Percentiles rank a stretch among this genome's conserved stretches.
Evolutionary conservation across 2,797 vertebrate genomes (phyloP).

Genomic region (Tiaroga cobitis): DNA sequence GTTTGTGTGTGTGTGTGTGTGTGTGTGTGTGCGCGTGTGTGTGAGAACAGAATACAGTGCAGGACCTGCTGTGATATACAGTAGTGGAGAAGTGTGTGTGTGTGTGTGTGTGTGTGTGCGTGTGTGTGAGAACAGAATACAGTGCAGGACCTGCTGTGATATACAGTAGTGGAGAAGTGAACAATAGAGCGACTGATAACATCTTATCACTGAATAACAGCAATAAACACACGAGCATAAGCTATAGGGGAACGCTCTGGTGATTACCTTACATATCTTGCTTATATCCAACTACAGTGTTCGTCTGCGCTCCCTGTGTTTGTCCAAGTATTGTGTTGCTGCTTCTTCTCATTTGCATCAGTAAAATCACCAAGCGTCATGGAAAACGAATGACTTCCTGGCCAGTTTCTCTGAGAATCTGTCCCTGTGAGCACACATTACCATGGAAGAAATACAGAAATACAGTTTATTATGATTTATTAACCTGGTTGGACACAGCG

Average conservation of each 20-base stretch:
- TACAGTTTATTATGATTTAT: neutral
- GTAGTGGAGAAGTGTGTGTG: too few relatives aligned
- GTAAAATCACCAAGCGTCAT: neutral
- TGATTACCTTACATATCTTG: neutral
- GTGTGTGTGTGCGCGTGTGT: too few relatives aligned
- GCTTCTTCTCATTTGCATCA: neutral
- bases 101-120: too few relatives aligned
- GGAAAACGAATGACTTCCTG: neutral
- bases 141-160: conserved; percentile 69
- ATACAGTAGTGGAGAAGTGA: conserved; percentile 77
- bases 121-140: conserved; percentile 46
- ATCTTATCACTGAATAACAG: conserved; percentile 69
- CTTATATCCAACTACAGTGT: neutral
- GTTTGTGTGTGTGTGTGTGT: too few relatives aligned
- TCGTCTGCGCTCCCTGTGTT: neutral
- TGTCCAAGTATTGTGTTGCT: neutral
- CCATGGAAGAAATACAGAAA: neutral
- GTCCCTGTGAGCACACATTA: neutral
- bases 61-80: too few relatives aligned
- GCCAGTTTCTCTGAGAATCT: too few relatives aligned
- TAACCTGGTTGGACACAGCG: neutral
- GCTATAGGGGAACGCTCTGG: neutral
- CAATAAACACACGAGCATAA: neutral
- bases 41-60: too few relatives aligned
- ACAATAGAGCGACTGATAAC: conserved; percentile 71